phyloP scores from a whole-genome alignment of 2,113 vertebrate species.

The Cheilinus undulatus region DNA sequence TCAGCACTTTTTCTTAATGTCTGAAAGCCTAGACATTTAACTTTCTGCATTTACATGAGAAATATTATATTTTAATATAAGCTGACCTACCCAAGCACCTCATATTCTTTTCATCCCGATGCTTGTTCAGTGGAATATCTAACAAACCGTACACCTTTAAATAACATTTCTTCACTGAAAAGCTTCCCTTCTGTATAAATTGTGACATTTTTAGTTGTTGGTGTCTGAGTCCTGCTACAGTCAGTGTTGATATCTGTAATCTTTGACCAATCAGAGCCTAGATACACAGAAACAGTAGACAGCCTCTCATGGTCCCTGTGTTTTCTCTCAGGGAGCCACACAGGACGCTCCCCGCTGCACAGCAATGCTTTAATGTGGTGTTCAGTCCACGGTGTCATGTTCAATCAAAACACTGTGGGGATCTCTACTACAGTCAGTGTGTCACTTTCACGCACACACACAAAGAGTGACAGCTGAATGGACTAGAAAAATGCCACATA shows the following conservation, averaged over 20 bases:
- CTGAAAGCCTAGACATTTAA: conserved; percentile 7
- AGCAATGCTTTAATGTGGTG: conserved; percentile 65
- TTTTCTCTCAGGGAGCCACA: conserved; percentile 60
- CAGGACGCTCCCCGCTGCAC: conserved; percentile 53
- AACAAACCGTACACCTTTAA: conserved; percentile 12
- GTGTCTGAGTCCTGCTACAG: no score
- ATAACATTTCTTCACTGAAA: no score
- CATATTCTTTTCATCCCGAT: neutral
- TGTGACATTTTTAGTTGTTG: no score
- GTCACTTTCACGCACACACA: conserved; percentile 8
- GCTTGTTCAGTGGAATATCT: conserved; percentile 8
- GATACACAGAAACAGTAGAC: conserved; percentile 53
- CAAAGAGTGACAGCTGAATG: neutral
- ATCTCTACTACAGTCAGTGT: conserved; percentile 15
- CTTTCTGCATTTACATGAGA: conserved; percentile 23
- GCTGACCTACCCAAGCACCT: neutral
- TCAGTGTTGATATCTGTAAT: conserved; percentile 1
- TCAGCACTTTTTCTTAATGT: conserved; percentile 50
- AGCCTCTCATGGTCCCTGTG: conserved; percentile 37
- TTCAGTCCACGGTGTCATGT: conserved; percentile 49
- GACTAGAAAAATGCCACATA: conserved; percentile 10
- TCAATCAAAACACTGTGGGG: conserved; percentile 65
- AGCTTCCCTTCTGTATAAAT: no score
- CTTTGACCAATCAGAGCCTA: conserved; percentile 38
- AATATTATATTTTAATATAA: neutral